Conservation (phyloP, 2,113 vertebrate species). For the Brachionichthys hirsutus region DNA sequence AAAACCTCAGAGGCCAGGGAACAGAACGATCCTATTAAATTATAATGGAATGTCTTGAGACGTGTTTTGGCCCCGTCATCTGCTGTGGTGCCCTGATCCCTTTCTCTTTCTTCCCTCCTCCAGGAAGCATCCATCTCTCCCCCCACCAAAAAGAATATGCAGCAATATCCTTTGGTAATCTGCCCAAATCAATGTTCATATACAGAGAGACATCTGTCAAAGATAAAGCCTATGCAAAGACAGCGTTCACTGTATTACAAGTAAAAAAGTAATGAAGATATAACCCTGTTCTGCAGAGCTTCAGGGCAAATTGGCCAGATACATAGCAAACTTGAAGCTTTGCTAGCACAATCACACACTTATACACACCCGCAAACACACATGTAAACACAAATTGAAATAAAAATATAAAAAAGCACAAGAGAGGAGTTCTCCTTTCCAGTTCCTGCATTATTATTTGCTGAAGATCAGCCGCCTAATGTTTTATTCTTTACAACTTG, state of each 20-base stretch:
- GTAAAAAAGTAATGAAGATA: conserved; percentile 32
- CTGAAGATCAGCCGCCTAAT: too few relatives aligned
- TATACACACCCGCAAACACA: conserved; percentile 23
- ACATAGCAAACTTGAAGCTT: too few relatives aligned
- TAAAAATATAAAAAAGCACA: conserved; percentile 19
- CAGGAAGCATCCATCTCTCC: not conserved
- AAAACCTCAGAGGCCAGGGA: conserved; percentile 54
- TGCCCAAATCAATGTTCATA: conserved; percentile 52
- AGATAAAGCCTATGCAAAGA: conserved; percentile 54
- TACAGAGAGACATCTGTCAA: conserved; percentile 53
- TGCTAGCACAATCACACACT: conserved; percentile 1
- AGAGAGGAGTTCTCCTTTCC: conserved; percentile 26
- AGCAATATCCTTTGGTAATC: conserved; percentile 33
- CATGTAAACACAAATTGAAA: not conserved
- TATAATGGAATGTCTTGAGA: conserved; percentile 21
- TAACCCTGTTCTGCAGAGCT: too few relatives aligned
- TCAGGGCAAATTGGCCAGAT: too few relatives aligned
- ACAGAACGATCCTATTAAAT: conserved; percentile 54
- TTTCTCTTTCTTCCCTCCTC: conserved; percentile 14
- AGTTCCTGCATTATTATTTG: too few relatives aligned
- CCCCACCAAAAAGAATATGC: not conserved
- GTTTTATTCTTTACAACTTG: too few relatives aligned
- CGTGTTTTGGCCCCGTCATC: conserved; percentile 47
- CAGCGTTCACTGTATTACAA: conserved; percentile 36
- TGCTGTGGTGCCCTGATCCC: conserved; percentile 41